Conservation (phyloP, 2,888 invertebrate genomes). For the Lepidocyrtoides sp. region DNA sequence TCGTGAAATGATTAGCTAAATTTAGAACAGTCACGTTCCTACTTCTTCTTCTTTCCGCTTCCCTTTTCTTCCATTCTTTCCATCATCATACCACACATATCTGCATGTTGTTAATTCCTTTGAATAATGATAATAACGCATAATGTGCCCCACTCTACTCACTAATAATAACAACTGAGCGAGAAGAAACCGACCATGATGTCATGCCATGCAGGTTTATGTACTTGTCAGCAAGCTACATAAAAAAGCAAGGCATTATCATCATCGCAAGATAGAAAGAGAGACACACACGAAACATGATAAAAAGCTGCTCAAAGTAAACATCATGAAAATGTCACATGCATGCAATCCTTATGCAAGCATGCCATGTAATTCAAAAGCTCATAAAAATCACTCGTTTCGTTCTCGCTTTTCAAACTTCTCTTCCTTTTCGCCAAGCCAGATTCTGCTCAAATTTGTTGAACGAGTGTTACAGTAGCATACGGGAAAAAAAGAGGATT, state of each 20-base stretch:
- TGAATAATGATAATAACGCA: constrained; percentile 45
- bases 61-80: constrained; percentile 16
- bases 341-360: constrained; percentile 15
- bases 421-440: constrained; percentile 20
- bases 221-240: constrained; percentile 2
- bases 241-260: neutral
- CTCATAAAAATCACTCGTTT: neutral
- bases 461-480: neutral
- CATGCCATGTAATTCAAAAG: neutral
- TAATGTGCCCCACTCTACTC: constrained; percentile 35
- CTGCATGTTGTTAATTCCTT: constrained; percentile 24
- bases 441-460: constrained; percentile 5
- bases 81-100: constrained; percentile 29
- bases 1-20: constrained; percentile 73
- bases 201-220: constrained; percentile 32
- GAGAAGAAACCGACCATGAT: constrained; percentile 28
- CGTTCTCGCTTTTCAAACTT: neutral
- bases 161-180: constrained; percentile 48
- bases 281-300: constrained; percentile 1
- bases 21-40: constrained; percentile 79
- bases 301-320: constrained; percentile 19
- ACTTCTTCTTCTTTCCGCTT: constrained; percentile 31
- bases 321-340: constrained; percentile 75
- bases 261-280: neutral
- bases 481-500: neutral